A percentile compares a stretch with the other conserved stretches of the same genome.
phyloP scores from a whole-genome alignment of 2,888 invertebrate species.

The Cecidostiba fungosa region DNA sequence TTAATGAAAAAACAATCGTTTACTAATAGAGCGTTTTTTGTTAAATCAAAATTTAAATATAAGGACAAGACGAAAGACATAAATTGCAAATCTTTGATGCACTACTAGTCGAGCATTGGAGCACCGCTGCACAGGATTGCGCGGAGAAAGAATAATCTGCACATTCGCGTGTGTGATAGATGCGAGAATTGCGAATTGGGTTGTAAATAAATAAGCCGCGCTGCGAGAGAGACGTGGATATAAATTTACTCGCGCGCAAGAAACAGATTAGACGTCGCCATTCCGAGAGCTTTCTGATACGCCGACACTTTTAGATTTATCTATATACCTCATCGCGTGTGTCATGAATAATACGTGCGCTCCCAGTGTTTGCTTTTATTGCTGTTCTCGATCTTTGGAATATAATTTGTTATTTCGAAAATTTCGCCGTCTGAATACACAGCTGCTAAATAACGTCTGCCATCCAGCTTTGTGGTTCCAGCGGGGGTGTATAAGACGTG shows the following conservation, averaged over 20 bases:
- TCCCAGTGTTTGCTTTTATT: no score
- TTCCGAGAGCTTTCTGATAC: not conserved
- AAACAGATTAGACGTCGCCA: slow-evolving; percentile 24
- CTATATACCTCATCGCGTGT: not conserved
- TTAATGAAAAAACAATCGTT: no score
- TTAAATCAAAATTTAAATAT: no score
- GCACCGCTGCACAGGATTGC: no score
- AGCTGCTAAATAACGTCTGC: not conserved
- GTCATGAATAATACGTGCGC: not conserved
- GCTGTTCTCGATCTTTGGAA: no score
- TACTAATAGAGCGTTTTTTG: no score
- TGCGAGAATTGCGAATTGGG: slow-evolving; percentile 49
- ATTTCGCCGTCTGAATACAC: no score
- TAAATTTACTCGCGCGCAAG: slow-evolving; percentile 26
- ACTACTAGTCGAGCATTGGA: no score
- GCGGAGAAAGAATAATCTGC: not conserved
- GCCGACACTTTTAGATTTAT: not conserved
- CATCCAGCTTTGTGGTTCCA: not conserved
- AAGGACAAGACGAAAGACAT: no score
- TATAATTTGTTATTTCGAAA: no score
- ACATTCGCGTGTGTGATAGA: slow-evolving; percentile 21
- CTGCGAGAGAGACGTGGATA: slow-evolving; percentile 24
- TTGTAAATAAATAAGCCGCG: slow-evolving; percentile 41
- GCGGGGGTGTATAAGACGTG: not conserved
- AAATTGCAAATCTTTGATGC: no score